Base-by-base conservation (phyloP, 2,888 invertebrate species). In the Cylloceria caligata region DNA sequence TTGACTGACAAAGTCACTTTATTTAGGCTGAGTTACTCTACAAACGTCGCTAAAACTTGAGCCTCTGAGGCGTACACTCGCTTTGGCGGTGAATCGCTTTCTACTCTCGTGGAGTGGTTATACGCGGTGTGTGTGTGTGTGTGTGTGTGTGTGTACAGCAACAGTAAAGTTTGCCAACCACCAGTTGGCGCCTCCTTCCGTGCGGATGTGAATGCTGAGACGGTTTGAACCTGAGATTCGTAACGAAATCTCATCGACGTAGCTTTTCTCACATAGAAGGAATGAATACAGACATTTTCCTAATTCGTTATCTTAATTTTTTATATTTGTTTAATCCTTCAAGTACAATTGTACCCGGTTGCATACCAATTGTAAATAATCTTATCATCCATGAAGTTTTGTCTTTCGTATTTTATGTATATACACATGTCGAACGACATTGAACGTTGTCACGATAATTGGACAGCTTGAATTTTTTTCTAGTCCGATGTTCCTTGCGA, bases 121-220 rank as follows among this genome's bases (percentile, higher is more conserved):
- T 19, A 45, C 24, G 57, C 34, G 30, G 71, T n/a, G n/a, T n/a
- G n/a, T n/a, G n/a, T n/a, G n/a, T n/a, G n/a, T n/a, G n/a, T n/a
- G n/a, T n/a, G n/a, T n/a, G 52, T 24, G 21, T 60, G 16, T 62
- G 30, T 47, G 27, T n/a, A 27, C 39, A 69, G 36, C 52, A 13
- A 57, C 69, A 24, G 73, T 62, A 34, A 57, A 55, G 52, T 71
- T 71, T 78, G 69, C 45, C 64, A 65, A 78, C 71, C 77, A 64
- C 77, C 55, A 78, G 77, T 78, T 78, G 77, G 64, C 64, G 77
- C 71, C 71, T 55, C 55, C 55, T 78, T 55, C 52, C 52, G 42
- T 16, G 45, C 30, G 36, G 24, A 21, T 21, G 49, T 30, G 52
- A 55, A 55, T 21, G 49, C 52, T 62, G 62, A 62, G 21, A 49